Percentiles rank a stretch among this genome's conserved stretches.
These are phyloP conservation scores for Zootermopsis nevadensis DNA, from an alignment of 2,888 invertebrate species.

Conservation along the genomic window DNA sequence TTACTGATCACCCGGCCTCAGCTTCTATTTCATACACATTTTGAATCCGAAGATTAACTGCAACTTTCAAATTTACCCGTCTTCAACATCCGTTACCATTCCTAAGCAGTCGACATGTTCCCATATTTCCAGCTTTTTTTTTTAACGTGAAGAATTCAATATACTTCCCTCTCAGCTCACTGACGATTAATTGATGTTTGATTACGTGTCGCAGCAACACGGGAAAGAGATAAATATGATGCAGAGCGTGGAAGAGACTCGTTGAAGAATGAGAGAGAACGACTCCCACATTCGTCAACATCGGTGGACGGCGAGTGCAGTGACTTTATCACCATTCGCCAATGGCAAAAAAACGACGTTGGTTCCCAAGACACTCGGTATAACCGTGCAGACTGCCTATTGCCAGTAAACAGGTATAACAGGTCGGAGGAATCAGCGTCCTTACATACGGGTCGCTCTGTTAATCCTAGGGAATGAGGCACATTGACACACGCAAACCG, in stretches of 20 bases:
- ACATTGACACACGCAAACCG: not conserved
- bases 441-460: not conserved
- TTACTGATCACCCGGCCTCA: too few relatives aligned
- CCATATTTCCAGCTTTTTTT: not conserved
- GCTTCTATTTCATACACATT: too few relatives aligned
- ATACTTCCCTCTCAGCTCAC: constrained; percentile 9
- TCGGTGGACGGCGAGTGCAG: not conserved
- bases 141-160: constrained; percentile 15
- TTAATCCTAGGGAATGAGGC: not conserved
- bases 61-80: not conserved
- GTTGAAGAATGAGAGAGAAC: constrained; percentile 19
- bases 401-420: constrained; percentile 28
- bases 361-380: constrained; percentile 36
- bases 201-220: constrained; percentile 6
- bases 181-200: constrained; percentile 28
- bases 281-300: constrained; percentile 25
- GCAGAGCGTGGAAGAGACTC: not conserved
- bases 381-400: not conserved
- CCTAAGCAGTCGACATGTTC: not conserved
- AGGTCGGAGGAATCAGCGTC: not conserved
- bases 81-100: not conserved
- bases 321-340: not conserved
- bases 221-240: constrained; percentile 18
- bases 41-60: too few relatives aligned
- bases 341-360: not conserved